Conservation (phyloP, 2,113 vertebrate species). For the Nothoprocta perdicaria region DNA sequence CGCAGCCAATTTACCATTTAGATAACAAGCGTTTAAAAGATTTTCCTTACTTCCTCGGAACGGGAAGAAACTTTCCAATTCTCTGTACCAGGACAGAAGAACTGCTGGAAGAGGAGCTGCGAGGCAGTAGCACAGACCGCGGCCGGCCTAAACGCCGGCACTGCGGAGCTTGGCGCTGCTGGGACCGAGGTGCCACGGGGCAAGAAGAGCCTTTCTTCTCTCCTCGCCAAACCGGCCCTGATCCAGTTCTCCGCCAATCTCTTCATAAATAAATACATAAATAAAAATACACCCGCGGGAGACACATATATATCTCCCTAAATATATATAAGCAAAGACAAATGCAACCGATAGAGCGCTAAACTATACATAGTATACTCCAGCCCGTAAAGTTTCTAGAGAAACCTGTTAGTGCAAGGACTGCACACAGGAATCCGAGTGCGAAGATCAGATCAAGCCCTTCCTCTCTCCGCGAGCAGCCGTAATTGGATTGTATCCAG, state of each 20-base stretch:
- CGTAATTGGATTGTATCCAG: slow-evolving; percentile 97
- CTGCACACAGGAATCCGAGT: slow-evolving; percentile 64
- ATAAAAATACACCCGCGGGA: background rate
- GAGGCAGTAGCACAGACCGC: background rate
- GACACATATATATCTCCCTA: too few relatives aligned
- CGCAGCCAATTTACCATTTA: slow-evolving; percentile 44
- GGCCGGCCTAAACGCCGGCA: background rate
- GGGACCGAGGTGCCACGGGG: background rate
- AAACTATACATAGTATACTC: background rate
- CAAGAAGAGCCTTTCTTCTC: background rate
- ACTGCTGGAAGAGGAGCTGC: background rate
- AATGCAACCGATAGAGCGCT: background rate
- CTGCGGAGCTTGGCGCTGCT: too few relatives aligned
- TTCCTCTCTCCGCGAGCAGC: slow-evolving; percentile 78
- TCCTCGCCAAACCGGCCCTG: background rate
- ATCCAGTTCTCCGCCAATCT: rapidly evolving
- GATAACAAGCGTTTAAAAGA: slow-evolving; percentile 36
- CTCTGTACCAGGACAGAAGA: background rate
- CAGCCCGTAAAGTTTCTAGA: slow-evolving; percentile 29
- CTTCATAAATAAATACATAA: background rate
- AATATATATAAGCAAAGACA: background rate
- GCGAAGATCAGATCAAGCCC: slow-evolving; percentile 64
- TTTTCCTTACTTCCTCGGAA: background rate
- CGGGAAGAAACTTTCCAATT: slow-evolving; percentile 10
- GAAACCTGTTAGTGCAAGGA: slow-evolving; percentile 59